A percentile compares a stretch with the other conserved stretches of the same genome.
Evolutionary conservation across 2,888 invertebrate genomes (phyloP).

Genomic region (Plusia festucae): DNA sequence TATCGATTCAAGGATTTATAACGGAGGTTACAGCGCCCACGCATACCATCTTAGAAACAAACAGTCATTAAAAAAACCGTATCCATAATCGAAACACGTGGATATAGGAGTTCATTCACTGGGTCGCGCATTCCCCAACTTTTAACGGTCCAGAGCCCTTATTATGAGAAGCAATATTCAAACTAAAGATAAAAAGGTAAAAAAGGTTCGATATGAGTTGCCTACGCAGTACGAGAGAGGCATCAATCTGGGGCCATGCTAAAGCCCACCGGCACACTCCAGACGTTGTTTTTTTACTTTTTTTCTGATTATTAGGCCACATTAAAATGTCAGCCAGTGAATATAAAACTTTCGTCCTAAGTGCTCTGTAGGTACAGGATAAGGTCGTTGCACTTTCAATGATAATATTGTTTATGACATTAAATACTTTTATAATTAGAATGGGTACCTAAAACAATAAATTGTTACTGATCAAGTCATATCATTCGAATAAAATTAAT

Average conservation of each 20-base stretch:
- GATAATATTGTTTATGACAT: not conserved
- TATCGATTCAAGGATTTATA: constrained; percentile 14
- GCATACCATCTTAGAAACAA: constrained; percentile 53
- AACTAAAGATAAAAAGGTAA: constrained; percentile 82
- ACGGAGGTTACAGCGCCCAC: constrained; percentile 17
- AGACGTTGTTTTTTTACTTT: constrained; percentile 72
- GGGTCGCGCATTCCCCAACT: constrained; percentile 69
- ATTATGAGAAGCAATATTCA: constrained; percentile 85
- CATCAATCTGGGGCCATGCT: constrained; percentile 85
- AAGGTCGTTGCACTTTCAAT: not conserved
- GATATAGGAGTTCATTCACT: constrained; percentile 78
- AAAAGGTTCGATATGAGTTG: constrained; percentile 76
- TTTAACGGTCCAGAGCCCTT: constrained; percentile 80
- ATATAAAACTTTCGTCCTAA: constrained; percentile 68
- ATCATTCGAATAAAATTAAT: no score
- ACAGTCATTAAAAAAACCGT: constrained; percentile 60
- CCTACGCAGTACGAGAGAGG: constrained; percentile 68
- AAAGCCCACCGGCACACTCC: constrained; percentile 85
- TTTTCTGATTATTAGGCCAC: constrained; percentile 87
- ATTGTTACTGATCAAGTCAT: no score
- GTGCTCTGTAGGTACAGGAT: not conserved
- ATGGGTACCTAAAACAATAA: no score
- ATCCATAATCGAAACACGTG: constrained; percentile 68
- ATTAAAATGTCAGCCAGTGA: constrained; percentile 83
- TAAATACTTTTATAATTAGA: not conserved